Percentiles rank a stretch among this genome's conserved stretches.
Conservation (phyloP, 2,888 invertebrate species). For the Orchesellides sinensis region DNA sequence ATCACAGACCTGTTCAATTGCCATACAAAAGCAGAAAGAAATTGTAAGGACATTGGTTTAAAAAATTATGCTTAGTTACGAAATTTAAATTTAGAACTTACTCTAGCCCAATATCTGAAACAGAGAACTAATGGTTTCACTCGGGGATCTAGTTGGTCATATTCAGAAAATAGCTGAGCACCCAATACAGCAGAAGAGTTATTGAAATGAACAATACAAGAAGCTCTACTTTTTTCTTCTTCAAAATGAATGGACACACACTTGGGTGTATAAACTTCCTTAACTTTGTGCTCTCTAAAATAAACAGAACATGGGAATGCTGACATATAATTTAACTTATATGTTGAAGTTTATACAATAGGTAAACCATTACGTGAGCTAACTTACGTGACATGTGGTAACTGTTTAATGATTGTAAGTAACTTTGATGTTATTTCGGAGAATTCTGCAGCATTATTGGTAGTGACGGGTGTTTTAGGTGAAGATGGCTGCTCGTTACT, state of each 20-base stretch:
- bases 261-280: slow-evolving; percentile 77
- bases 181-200: slow-evolving; percentile 75
- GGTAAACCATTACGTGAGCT: too few relatives aligned
- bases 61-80: too few relatives aligned
- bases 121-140: slow-evolving; percentile 75
- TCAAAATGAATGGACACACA: slow-evolving; percentile 76
- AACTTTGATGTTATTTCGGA: slow-evolving; percentile 37
- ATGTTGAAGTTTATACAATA: not conserved
- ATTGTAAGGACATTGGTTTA: not conserved
- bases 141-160: slow-evolving; percentile 76
- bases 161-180: slow-evolving; percentile 75
- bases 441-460: slow-evolving; percentile 39
- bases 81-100: slow-evolving; percentile 73
- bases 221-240: slow-evolving; percentile 74
- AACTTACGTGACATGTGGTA: slow-evolving; percentile 47
- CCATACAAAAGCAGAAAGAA: not conserved
- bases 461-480: not conserved
- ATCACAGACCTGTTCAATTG: slow-evolving; percentile 76
- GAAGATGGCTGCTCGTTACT: slow-evolving; percentile 17
- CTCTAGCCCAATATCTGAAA: slow-evolving; percentile 78
- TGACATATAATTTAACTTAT: not conserved
- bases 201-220: slow-evolving; percentile 76
- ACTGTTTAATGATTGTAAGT: slow-evolving; percentile 24
- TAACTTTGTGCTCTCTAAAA: slow-evolving; percentile 72
- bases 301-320: slow-evolving; percentile 28